These are phyloP conservation scores for Erythrocebus patas DNA, from an alignment of 2,113 vertebrate genomes.

Conservation along the genomic window DNA sequence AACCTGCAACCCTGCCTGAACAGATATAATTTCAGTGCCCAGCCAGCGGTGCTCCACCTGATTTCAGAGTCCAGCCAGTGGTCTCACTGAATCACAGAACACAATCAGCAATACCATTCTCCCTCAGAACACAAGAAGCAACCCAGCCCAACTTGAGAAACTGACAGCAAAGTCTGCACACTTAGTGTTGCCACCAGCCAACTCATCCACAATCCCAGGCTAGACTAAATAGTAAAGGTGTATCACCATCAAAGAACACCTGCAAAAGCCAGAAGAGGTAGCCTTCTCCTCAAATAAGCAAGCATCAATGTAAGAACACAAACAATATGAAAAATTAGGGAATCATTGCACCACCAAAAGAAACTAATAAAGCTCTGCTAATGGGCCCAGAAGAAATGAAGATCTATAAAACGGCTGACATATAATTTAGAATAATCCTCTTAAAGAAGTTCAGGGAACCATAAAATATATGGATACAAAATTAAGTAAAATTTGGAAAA, in stretches of 20 bases:
- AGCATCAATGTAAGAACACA: background rate
- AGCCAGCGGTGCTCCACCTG: background rate
- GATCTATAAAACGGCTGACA: background rate
- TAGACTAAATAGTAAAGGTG: background rate
- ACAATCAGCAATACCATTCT: background rate
- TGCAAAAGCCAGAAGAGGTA: background rate
- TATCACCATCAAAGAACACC: background rate
- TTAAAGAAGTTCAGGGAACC: background rate
- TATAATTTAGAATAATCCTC: background rate
- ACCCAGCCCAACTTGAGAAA: background rate
- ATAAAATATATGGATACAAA: background rate
- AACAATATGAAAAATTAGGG: background rate
- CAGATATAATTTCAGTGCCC: background rate
- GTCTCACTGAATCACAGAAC: background rate
- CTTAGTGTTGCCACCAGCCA: background rate
- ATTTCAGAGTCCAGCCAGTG: background rate
- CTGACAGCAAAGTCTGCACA: background rate
- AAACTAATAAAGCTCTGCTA: background rate
- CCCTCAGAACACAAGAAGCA: background rate
- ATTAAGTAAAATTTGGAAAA: background rate
- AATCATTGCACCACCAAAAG: background rate
- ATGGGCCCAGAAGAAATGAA: background rate
- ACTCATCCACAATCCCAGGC: background rate
- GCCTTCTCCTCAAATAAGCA: background rate
- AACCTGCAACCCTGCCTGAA: background rate